Evolutionary conservation across 2,888 invertebrate species (phyloP).

Genomic region (Ornithoptera priamus): DNA sequence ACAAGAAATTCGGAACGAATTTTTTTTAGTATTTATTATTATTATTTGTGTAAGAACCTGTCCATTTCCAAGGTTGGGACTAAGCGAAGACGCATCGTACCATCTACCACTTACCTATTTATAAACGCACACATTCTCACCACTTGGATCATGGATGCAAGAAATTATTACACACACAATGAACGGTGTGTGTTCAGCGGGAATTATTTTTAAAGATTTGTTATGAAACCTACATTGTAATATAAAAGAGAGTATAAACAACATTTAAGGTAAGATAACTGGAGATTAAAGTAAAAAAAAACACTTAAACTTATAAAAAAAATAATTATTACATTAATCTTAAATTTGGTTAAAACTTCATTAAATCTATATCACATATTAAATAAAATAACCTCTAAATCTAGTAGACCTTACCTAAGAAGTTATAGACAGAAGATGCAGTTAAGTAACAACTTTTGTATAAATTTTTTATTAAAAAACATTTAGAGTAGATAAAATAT

Average conservation of each 20-base stretch:
- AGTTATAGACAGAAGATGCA: no score
- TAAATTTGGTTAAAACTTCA: no score
- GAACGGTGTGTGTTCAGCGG: constrained; percentile 4
- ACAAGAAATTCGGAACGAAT: constrained; percentile 25
- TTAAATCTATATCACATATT: no score
- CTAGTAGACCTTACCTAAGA: no score
- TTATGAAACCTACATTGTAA: neutral
- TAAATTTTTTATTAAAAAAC: no score
- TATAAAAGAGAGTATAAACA: neutral
- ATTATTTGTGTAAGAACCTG: constrained; percentile 42
- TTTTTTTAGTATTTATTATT: constrained; percentile 35
- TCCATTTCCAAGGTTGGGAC: constrained; percentile 73
- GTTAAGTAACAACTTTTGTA: no score
- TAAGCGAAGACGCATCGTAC: constrained; percentile 58
- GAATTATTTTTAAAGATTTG: neutral
- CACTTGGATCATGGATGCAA: constrained; percentile 35
- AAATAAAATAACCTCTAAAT: no score
- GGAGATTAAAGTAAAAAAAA: no score
- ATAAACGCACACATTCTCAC: constrained; percentile 65
- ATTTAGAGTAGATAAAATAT: no score
- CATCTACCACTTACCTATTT: constrained; percentile 68
- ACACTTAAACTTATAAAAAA: no score
- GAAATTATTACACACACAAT: constrained; percentile 34
- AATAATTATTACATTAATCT: no score
- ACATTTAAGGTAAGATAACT: neutral